Evolutionary conservation across 2,113 vertebrate species (phyloP).

Genomic region (Cepphus grylle): DNA sequence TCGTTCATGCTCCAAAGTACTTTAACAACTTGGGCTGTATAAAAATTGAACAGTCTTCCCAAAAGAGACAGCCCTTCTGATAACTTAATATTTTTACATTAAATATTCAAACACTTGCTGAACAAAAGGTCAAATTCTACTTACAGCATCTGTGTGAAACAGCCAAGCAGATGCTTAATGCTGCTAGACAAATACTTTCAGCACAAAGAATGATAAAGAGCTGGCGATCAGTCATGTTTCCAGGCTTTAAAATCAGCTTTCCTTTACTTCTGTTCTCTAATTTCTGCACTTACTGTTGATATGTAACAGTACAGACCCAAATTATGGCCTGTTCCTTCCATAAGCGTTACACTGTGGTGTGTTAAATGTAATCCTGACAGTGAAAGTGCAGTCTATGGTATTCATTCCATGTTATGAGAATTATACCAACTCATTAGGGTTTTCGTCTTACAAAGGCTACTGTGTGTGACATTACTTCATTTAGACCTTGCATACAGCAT

Average conservation of each 20-base stretch:
- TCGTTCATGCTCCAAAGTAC: constrained; percentile 50
- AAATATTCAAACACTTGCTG: constrained; percentile 60
- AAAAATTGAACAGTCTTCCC: constrained; percentile 54
- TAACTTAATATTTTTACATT: constrained; percentile 69
- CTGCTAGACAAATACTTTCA: constrained; percentile 51
- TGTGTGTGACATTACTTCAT: neutral
- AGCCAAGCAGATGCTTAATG: constrained; percentile 65
- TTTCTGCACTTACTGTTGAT: neutral
- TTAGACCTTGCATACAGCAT: neutral
- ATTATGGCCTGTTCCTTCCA: neutral
- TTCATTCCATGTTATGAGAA: neutral
- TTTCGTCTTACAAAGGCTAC: neutral
- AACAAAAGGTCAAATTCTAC: constrained; percentile 68
- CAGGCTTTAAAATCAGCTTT: constrained; percentile 26
- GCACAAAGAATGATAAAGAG: constrained; percentile 31
- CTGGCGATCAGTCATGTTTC: constrained; percentile 27
- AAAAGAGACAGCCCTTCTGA: constrained; percentile 60
- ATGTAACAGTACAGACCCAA: neutral
- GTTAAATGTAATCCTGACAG: neutral
- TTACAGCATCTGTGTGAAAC: constrained; percentile 59
- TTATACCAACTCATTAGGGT: neutral
- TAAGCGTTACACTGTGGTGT: neutral
- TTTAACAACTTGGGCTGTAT: constrained; percentile 42
- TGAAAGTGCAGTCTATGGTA: neutral
- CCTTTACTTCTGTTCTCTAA: neutral